phyloP scores from a whole-genome alignment of 2,797 vertebrate species.

The Hybognathus amarus region DNA sequence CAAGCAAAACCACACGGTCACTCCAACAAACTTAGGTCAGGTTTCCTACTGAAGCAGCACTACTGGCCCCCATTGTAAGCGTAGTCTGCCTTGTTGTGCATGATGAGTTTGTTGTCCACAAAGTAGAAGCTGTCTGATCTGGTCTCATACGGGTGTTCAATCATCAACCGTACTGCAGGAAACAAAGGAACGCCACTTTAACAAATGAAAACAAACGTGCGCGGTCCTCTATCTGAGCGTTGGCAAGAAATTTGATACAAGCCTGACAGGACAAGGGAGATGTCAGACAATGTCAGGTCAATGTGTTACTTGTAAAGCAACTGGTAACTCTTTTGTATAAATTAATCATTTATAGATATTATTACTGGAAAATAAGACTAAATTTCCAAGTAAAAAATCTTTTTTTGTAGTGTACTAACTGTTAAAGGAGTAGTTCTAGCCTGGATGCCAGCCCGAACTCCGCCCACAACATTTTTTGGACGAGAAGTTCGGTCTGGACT shows the following conservation, averaged over 20 bases:
- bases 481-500: no score
- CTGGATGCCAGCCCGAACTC: no score
- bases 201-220: background rate
- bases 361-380: background rate
- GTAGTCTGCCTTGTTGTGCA: conserved; percentile 99
- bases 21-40: conserved; percentile 2
- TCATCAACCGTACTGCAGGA: conserved; percentile 90
- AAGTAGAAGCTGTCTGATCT: conserved; percentile 99
- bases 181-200: background rate
- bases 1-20: conserved; percentile 12
- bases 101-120: conserved; percentile 98
- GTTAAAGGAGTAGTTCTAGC: no score
- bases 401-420: background rate
- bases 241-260: background rate
- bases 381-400: background rate
- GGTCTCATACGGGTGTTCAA: conserved; percentile 94
- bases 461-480: no score
- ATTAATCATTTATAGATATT: background rate
- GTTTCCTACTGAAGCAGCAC: conserved; percentile 29
- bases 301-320: background rate
- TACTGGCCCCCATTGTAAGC: conserved; percentile 97
- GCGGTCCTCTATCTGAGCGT: background rate
- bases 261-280: background rate
- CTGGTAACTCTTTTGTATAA: background rate
- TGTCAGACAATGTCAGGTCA: conserved; percentile 30